A percentile compares a stretch with the other conserved stretches of the same genome.
phyloP scores from a whole-genome alignment of 2,888 invertebrate genomes.

The Cacoxenus indagator region DNA sequence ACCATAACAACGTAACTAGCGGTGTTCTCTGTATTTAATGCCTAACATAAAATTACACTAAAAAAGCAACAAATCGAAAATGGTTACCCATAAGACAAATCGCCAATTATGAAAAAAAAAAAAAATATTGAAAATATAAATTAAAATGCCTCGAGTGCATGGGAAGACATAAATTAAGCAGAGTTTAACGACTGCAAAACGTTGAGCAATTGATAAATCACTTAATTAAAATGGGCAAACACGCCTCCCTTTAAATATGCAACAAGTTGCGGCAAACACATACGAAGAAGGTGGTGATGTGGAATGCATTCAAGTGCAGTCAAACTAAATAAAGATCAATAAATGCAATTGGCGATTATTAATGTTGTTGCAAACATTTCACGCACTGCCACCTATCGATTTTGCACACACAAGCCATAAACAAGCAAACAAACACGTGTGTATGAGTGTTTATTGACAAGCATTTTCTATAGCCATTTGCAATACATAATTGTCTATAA shows the following conservation, averaged over 20 bases:
- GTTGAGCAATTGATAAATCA: constrained; percentile 50
- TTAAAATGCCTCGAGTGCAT: too few species aligned
- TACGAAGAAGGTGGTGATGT: background rate
- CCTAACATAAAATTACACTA: too few species aligned
- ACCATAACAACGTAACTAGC: too few species aligned
- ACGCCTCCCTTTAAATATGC: constrained; percentile 65
- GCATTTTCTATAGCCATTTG: background rate
- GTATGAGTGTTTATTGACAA: background rate
- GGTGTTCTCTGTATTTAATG: too few species aligned
- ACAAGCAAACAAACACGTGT: background rate
- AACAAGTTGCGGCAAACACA: constrained; percentile 33
- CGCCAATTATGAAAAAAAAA: too few species aligned
- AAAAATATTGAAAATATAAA: too few species aligned
- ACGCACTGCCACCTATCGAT: constrained; percentile 23
- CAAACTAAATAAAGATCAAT: constrained; percentile 13
- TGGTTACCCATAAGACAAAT: too few species aligned
- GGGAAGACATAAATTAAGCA: background rate
- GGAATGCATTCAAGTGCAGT: background rate
- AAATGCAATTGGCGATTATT: constrained; percentile 2
- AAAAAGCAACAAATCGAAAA: too few species aligned
- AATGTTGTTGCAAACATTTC: constrained; percentile 6
- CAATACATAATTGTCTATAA: constrained; percentile 56
- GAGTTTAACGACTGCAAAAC: background rate
- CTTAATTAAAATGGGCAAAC: constrained; percentile 60
- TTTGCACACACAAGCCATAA: background rate